These are phyloP conservation scores for Paracyclopina nana DNA, from an alignment of 1,140 invertebrate species.

Conservation along the genomic window DNA sequence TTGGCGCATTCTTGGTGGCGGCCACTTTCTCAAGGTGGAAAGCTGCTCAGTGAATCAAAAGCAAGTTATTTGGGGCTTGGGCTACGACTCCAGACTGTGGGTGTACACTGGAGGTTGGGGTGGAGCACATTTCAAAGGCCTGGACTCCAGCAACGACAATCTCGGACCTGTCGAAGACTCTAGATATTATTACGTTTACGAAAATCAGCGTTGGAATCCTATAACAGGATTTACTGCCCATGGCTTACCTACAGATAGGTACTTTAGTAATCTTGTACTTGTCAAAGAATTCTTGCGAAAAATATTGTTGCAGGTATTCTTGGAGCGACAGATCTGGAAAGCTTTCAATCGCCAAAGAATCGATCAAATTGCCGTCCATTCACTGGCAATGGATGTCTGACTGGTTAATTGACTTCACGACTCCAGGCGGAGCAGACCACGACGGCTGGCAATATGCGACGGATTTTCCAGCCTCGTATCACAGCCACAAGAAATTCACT, in stretches of 20 bases:
- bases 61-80: constrained; percentile 68
- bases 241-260: constrained; percentile 60
- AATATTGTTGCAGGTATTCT: constrained; percentile 13
- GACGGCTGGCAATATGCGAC: constrained; percentile 87
- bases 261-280: constrained; percentile 17
- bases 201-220: constrained; percentile 84
- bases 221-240: constrained; percentile 62
- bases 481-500: constrained; percentile 58
- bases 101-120: constrained; percentile 69
- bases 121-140: constrained; percentile 49
- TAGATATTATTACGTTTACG: constrained; percentile 65
- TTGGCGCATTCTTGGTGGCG: constrained; percentile 53
- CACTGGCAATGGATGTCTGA: constrained; percentile 79
- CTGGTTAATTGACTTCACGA: constrained; percentile 70
- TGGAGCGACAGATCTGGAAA: constrained; percentile 70
- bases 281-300: constrained; percentile 35
- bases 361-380: constrained; percentile 56
- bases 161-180: constrained; percentile 58
- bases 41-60: constrained; percentile 32
- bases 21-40: constrained; percentile 57
- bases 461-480: constrained; percentile 67
- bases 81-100: constrained; percentile 61
- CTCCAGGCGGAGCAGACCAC: constrained; percentile 62
- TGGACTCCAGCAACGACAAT: constrained; percentile 35
- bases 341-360: constrained; percentile 56